phyloP scores from a whole-genome alignment of 2,797 vertebrate genomes.

The Spheniscus humboldti region DNA sequence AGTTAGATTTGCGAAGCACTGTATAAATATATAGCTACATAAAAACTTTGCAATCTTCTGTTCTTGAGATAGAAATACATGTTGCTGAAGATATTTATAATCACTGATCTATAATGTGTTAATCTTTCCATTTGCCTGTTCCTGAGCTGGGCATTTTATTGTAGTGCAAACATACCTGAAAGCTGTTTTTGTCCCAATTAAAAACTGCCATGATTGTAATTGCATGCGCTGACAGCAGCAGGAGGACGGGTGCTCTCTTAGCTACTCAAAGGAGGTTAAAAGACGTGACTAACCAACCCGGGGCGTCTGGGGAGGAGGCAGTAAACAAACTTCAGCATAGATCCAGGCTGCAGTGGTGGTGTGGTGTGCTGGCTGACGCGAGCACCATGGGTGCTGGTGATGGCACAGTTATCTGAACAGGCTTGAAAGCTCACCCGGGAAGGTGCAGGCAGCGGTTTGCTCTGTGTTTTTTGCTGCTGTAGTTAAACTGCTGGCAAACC shows the following conservation, averaged over 20 bases:
- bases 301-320: not conserved
- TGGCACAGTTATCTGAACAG: not conserved
- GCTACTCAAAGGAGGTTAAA: not conserved
- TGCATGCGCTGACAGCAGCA: not conserved
- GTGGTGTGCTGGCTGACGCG: not conserved
- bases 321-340: not conserved
- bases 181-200: not conserved
- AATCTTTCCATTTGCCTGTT: not conserved
- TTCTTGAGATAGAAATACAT: not conserved
- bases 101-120: not conserved
- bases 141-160: not conserved
- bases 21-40: not conserved
- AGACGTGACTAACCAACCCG: not conserved
- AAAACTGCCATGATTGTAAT: not conserved
- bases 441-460: not conserved
- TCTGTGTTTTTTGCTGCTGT: not conserved
- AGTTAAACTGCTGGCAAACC: not conserved
- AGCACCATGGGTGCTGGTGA: not conserved
- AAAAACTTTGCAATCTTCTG: not conserved
- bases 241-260: not conserved
- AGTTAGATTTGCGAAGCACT: not conserved
- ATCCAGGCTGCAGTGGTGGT: not conserved
- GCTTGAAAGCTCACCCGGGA: not conserved
- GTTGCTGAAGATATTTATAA: not conserved
- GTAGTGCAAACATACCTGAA: not conserved